These are phyloP conservation scores for Tipula lateralis DNA, from an alignment of 2,888 invertebrate genomes.

Conservation along the genomic window DNA sequence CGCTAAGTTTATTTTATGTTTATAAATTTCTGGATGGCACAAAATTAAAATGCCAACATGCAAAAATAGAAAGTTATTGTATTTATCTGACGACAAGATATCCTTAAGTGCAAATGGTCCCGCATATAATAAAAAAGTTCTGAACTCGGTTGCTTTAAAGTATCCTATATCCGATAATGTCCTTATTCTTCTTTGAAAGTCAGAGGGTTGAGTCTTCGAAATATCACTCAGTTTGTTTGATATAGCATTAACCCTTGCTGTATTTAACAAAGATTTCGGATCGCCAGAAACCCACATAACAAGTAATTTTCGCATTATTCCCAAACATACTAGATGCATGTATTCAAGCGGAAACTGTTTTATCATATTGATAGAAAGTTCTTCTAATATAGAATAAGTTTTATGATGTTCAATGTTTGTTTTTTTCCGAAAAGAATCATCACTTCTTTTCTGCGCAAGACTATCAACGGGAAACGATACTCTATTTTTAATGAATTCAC, in stretches of 20 bases:
- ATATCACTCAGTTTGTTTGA: neutral
- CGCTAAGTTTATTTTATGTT: slow-evolving; percentile 35
- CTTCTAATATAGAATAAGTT: too few species aligned
- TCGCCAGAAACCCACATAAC: neutral
- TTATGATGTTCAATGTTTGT: too few species aligned
- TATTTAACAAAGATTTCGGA: neutral
- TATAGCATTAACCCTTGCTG: neutral
- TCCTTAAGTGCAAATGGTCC: slow-evolving; percentile 37
- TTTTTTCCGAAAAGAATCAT: too few species aligned
- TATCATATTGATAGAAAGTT: too few species aligned
- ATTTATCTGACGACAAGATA: slow-evolving; percentile 32
- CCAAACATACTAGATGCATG: neutral
- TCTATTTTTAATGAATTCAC: too few species aligned
- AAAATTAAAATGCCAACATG: slow-evolving; percentile 36
- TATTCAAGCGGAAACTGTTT: too few species aligned
- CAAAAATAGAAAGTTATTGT: slow-evolving; percentile 36
- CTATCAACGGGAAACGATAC: too few species aligned
- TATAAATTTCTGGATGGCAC: slow-evolving; percentile 32
- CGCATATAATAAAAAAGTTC: slow-evolving; percentile 38
- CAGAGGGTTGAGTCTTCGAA: slow-evolving; percentile 30
- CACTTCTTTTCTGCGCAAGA: too few species aligned
- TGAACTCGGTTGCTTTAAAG: too few species aligned
- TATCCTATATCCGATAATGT: too few species aligned
- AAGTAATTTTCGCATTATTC: neutral
- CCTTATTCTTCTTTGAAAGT: too few species aligned